phyloP scores from a whole-genome alignment of 2,797 vertebrate species.

The Monodelphis domestica region DNA sequence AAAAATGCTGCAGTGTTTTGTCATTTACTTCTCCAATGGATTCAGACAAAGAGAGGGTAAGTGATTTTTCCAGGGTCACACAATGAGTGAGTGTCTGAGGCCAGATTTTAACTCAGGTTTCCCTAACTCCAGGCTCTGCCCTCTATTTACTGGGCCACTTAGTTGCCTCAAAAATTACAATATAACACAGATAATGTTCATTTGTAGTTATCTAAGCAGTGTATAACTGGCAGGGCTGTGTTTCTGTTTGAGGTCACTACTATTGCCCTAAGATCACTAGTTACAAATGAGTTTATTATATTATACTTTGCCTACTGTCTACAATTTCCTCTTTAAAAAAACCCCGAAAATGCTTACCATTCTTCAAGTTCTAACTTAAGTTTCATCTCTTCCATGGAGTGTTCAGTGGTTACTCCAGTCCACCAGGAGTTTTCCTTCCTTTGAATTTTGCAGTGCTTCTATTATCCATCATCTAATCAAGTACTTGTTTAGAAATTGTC shows the following conservation, averaged over 20 bases:
- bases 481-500: background rate
- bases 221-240: background rate
- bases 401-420: background rate
- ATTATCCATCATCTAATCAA: constrained; percentile 1
- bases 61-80: no score
- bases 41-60: no score
- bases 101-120: no score
- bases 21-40: no score
- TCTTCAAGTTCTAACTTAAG: background rate
- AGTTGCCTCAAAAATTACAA: no score
- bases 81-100: no score
- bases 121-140: no score
- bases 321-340: background rate
- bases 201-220: background rate
- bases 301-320: background rate
- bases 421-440: background rate
- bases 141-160: no score
- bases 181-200: background rate
- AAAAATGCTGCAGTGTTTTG: no score
- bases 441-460: background rate
- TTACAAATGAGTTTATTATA: background rate
- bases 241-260: background rate
- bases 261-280: background rate
- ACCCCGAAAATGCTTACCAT: background rate
- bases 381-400: background rate